Evolutionary conservation across 2,113 vertebrate species (phyloP).

Genomic region (Bufo gargarizans): DNA sequence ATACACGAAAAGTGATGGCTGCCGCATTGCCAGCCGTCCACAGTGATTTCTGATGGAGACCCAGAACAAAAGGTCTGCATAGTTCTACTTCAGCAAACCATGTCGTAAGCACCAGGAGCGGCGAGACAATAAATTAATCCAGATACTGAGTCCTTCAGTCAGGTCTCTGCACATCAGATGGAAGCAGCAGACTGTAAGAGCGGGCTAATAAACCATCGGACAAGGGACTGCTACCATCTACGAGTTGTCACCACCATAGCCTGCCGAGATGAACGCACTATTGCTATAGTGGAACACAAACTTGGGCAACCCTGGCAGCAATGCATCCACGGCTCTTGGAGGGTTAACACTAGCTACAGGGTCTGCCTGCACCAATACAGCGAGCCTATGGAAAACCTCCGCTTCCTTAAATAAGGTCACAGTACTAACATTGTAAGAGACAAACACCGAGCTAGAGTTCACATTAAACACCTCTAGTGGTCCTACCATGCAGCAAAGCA

Average conservation of each 20-base stretch:
- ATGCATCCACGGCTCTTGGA: background rate
- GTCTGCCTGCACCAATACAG: background rate
- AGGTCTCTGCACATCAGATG: constrained; percentile 34
- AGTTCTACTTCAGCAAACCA: constrained; percentile 13
- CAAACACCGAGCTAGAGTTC: constrained; percentile 78
- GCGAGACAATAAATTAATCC: constrained; percentile 51
- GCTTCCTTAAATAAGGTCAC: constrained; percentile 70
- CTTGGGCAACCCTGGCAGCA: background rate
- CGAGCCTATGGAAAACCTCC: background rate
- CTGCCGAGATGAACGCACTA: constrained; percentile 8
- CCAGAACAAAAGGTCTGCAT: constrained; percentile 31
- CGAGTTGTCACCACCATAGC: background rate
- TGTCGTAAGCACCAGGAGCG: constrained; percentile 13
- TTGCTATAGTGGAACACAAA: background rate
- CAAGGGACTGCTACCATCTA: background rate
- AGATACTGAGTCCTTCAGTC: constrained; percentile 37
- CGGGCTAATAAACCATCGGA: background rate
- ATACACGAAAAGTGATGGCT: background rate
- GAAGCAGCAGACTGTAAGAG: constrained; percentile 34
- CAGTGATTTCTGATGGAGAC: constrained; percentile 12
- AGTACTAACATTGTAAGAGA: constrained; percentile 77
- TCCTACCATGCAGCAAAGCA: constrained; percentile 70
- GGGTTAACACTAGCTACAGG: background rate
- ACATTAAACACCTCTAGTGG: constrained; percentile 82
- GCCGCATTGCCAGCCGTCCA: background rate